phyloP scores from a whole-genome alignment of 2,888 invertebrate species.

The Halictus quadricinctus region DNA sequence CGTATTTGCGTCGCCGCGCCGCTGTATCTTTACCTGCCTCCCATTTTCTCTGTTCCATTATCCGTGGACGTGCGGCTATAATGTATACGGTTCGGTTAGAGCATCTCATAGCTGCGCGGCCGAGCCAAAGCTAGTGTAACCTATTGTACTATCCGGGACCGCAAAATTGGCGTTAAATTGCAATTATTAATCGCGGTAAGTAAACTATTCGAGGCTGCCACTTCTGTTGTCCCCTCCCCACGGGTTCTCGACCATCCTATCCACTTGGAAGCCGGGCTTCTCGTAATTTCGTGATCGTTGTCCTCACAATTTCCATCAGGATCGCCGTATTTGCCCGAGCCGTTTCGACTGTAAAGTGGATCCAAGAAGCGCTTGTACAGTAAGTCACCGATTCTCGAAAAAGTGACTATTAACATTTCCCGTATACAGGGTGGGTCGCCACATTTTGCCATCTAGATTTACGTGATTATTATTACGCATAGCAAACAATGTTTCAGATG shows the following conservation, averaged over 20 bases:
- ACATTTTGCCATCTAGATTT: too few relatives aligned
- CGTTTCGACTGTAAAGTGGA: not conserved
- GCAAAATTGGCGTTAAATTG: constrained; percentile 67
- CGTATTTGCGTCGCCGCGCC: not conserved
- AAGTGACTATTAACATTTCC: too few relatives aligned
- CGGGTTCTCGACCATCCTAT: not conserved
- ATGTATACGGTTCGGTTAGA: constrained; percentile 62
- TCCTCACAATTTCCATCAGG: constrained; percentile 4
- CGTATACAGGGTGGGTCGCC: too few relatives aligned
- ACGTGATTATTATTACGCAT: too few relatives aligned
- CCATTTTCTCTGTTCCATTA: constrained; percentile 63
- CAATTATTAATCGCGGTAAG: constrained; percentile 68
- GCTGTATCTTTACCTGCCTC: constrained; percentile 32
- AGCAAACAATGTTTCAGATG: too few relatives aligned
- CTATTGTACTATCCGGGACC: constrained; percentile 53
- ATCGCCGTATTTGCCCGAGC: too few relatives aligned
- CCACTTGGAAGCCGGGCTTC: constrained; percentile 11
- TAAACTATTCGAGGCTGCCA: constrained; percentile 53
- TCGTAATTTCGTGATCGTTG: constrained; percentile 38
- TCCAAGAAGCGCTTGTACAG: not conserved
- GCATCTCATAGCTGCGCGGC: constrained; percentile 35
- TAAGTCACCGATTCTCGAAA: not conserved
- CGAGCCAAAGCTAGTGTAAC: constrained; percentile 38
- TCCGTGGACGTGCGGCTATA: constrained; percentile 57
- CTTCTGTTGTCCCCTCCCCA: constrained; percentile 22